phyloP scores from a whole-genome alignment of 2,888 invertebrate species.

The Camptogramma bilineatum region DNA sequence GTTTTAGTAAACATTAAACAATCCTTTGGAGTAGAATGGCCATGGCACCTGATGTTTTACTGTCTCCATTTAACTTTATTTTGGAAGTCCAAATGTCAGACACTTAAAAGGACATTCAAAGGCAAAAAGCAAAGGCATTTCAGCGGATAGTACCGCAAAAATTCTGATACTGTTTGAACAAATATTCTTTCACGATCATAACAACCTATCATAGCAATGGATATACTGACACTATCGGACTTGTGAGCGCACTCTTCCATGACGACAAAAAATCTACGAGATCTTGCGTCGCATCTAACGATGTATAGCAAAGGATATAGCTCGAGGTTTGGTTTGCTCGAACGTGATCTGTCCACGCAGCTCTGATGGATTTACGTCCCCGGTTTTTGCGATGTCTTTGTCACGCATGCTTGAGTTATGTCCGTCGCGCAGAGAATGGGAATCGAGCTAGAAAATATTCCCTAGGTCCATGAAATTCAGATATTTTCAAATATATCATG shows the following conservation, averaged over 20 bases:
- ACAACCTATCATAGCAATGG: too few relatives aligned
- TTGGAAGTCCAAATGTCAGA: neutral
- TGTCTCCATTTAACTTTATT: neutral
- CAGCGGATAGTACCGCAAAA: too few relatives aligned
- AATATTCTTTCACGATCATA: too few relatives aligned
- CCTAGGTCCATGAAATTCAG: neutral
- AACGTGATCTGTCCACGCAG: conserved; percentile 76
- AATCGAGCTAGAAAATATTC: neutral
- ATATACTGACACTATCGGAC: too few relatives aligned
- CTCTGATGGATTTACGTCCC: conserved; percentile 73
- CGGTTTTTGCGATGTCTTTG: conserved; percentile 64
- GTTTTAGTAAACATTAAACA: conserved; percentile 21
- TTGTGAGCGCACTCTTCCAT: too few relatives aligned
- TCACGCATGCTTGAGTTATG: conserved; percentile 33
- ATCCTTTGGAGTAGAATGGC: conserved; percentile 8
- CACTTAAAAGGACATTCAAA: neutral
- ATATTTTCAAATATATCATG: neutral
- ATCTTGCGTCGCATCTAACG: too few relatives aligned
- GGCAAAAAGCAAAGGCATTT: too few relatives aligned
- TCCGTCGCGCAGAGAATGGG: neutral
- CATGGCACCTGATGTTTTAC: neutral
- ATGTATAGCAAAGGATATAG: too few relatives aligned
- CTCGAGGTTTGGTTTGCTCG: conserved; percentile 46
- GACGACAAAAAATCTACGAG: too few relatives aligned
- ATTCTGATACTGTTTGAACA: too few relatives aligned